Evolutionary conservation across 2,113 vertebrate species (phyloP).

Genomic region (Zosterops pallidus): DNA sequence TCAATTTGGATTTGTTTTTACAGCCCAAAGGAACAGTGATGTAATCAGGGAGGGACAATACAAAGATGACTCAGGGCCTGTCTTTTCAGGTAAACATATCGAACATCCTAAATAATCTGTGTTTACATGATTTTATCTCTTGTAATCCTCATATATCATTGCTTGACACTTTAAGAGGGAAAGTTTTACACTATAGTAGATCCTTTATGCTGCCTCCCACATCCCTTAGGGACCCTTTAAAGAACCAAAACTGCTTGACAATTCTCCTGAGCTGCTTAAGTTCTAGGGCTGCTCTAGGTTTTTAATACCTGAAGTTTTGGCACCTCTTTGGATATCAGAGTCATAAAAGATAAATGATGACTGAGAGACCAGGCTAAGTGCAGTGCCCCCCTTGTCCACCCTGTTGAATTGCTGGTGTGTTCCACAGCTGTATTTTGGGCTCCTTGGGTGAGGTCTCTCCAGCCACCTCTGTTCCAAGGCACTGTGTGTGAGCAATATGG

Average conservation of each 20-base stretch:
- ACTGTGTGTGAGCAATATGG: neutral
- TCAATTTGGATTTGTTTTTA: neutral
- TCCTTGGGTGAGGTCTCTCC: neutral
- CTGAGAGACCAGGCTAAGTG: neutral
- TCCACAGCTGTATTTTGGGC: neutral
- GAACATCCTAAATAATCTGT: neutral
- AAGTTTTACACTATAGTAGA: neutral
- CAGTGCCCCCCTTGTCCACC: rapidly evolving
- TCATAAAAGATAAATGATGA: neutral
- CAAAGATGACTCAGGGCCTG: neutral
- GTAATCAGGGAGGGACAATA: neutral
- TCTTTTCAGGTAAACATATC: neutral
- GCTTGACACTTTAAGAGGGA: neutral
- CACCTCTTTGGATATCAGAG: neutral
- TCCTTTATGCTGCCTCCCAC: neutral
- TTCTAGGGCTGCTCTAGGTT: neutral
- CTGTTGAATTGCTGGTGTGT: neutral
- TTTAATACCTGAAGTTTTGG: neutral
- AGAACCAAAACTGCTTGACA: neutral
- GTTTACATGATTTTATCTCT: neutral
- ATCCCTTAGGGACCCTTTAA: neutral
- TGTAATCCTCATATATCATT: neutral
- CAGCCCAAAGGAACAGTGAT: neutral
- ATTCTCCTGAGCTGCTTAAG: neutral
- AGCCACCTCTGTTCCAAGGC: neutral